Conservation (phyloP, 2,797 vertebrate species). For the Philypnodon macrostomus region DNA sequence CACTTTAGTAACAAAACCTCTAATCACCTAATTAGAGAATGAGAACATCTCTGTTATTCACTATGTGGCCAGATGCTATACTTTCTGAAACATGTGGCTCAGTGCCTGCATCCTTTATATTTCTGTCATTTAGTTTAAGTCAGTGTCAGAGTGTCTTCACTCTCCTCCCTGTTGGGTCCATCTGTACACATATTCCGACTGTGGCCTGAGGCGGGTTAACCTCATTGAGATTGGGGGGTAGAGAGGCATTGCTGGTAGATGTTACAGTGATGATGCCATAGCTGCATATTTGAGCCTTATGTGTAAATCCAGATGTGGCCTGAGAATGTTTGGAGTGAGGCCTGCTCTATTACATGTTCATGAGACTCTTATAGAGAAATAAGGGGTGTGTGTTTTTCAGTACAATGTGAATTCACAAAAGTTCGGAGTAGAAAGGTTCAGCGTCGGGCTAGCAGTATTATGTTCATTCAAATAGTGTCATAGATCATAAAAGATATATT, state of each 20-base stretch:
- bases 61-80: constrained; percentile 12
- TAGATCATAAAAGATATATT: constrained; percentile 26
- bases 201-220: constrained; percentile 34
- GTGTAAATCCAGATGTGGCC: constrained; percentile 47
- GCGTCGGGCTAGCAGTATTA: constrained; percentile 8
- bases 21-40: constrained; percentile 17
- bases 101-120: constrained; percentile 13
- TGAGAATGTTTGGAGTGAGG: constrained; percentile 42
- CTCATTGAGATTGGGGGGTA: constrained; percentile 20
- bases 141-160: constrained; percentile 21
- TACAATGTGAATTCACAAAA: background rate
- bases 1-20: too few species aligned
- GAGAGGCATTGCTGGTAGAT: constrained; percentile 6
- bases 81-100: constrained; percentile 17
- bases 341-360: constrained; percentile 7
- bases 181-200: constrained; percentile 21
- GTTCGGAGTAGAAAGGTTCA: constrained; percentile 26
- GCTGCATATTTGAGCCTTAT: constrained; percentile 33
- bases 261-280: constrained; percentile 20
- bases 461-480: constrained; percentile 21
- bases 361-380: constrained; percentile 11
- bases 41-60: background rate
- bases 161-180: constrained; percentile 26
- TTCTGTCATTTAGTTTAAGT: constrained; percentile 14
- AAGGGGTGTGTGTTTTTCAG: constrained; percentile 4